Conservation (phyloP, 2,888 invertebrate genomes). For the Lepidochitona cinerea region DNA sequence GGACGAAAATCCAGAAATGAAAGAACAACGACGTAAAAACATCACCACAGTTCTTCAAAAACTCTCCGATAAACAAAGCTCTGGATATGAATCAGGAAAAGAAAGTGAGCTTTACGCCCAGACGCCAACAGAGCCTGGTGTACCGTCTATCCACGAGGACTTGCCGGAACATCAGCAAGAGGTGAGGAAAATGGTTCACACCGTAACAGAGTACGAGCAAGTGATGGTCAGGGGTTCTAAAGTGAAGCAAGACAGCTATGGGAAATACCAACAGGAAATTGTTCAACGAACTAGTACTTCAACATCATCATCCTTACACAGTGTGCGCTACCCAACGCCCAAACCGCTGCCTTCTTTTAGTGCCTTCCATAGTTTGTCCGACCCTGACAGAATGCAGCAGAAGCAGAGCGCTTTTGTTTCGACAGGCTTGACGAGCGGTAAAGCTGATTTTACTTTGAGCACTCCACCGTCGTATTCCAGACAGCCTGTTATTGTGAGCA, state of each 20-base stretch:
- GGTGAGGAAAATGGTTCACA: not conserved
- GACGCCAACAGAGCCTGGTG: not conserved
- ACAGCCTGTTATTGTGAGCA: not conserved
- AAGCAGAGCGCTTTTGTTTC: not conserved
- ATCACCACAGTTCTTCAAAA: not conserved
- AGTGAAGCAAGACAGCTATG: not conserved
- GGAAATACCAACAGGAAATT: not conserved
- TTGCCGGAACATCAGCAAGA: not conserved
- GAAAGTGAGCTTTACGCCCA: not conserved
- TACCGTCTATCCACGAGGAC: not conserved
- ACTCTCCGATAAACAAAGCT: conserved; percentile 12
- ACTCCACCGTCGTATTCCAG: not conserved
- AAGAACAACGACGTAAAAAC: not conserved
- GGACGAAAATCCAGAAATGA: not conserved
- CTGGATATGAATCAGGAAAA: not conserved
- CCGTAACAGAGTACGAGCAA: not conserved
- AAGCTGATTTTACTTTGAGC: not conserved
- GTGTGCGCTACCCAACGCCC: not conserved
- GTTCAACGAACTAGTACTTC: not conserved
- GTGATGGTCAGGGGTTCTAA: not conserved
- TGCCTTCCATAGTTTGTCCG: not conserved
- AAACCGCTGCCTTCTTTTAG: not conserved
- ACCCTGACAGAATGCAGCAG: not conserved
- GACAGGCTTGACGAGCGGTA: not conserved
- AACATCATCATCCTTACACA: not conserved